A percentile compares a stretch with the other conserved stretches of the same genome.
Evolutionary conservation across 1,140 invertebrate genomes (phyloP).

Genomic region (Bursaphelenchus mucronatus): DNA sequence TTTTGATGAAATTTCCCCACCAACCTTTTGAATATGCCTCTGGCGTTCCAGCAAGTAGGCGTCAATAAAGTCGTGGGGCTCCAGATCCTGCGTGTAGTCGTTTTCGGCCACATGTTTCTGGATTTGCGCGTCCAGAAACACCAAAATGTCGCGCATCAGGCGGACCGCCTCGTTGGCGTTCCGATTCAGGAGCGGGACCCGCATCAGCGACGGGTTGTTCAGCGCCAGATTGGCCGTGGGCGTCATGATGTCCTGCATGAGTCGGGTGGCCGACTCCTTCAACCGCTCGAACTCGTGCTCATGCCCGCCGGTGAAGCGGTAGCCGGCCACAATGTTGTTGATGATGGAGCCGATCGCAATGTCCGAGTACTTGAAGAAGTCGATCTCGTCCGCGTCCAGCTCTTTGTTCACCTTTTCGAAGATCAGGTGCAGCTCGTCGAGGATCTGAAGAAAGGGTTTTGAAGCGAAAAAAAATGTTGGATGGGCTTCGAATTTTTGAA

Average conservation of each 20-base stretch:
- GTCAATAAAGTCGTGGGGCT: conserved; percentile 20
- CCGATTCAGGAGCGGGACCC: background rate
- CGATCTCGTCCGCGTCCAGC: background rate
- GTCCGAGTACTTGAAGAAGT: conserved; percentile 7
- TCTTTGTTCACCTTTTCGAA: too few species aligned
- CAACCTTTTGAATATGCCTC: conserved; percentile 11
- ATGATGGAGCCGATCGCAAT: conserved; percentile 21
- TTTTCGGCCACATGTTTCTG: conserved; percentile 21
- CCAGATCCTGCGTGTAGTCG: conserved; percentile 1
- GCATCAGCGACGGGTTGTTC: background rate
- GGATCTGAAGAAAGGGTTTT: too few species aligned
- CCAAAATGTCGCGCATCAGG: background rate
- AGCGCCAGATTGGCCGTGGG: background rate
- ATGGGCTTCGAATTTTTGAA: too few species aligned
- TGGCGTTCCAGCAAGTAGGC: conserved; percentile 17
- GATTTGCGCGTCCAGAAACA: conserved; percentile 21
- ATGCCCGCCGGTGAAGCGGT: conserved; percentile 2
- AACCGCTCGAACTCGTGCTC: conserved; percentile 9
- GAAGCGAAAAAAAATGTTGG: too few species aligned
- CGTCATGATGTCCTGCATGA: conserved; percentile 2
- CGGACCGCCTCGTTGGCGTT: background rate
- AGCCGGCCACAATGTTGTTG: conserved; percentile 17
- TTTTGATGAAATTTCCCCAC: background rate
- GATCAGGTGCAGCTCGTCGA: too few species aligned
- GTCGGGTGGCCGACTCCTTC: background rate